Conservation (phyloP, 2,888 invertebrate genomes). For the Catocala fraxini region DNA sequence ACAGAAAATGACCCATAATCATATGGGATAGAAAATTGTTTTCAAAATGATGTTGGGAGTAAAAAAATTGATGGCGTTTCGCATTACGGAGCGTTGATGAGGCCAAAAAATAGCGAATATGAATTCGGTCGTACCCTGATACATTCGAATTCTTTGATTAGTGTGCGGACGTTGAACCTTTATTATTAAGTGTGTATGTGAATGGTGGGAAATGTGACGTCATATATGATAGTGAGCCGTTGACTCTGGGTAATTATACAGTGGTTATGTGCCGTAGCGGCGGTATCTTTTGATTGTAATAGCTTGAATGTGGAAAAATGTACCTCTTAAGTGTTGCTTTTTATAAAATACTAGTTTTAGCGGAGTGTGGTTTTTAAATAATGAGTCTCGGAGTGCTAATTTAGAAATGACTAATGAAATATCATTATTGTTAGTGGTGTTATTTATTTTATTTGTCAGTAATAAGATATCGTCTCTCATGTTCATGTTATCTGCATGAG, state of each 20-base stretch:
- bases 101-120: constrained; percentile 75
- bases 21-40: constrained; percentile 86
- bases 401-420: constrained; percentile 22
- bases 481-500: constrained; percentile 4
- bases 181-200: constrained; percentile 39
- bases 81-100: constrained; percentile 75
- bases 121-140: constrained; percentile 65
- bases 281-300: constrained; percentile 48
- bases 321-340: constrained; percentile 17
- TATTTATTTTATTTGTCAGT: constrained; percentile 17
- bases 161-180: constrained; percentile 48
- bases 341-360: constrained; percentile 20
- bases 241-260: constrained; percentile 45
- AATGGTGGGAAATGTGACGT: constrained; percentile 50
- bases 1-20: constrained; percentile 83
- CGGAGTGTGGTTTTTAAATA: constrained; percentile 13
- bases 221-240: constrained; percentile 37
- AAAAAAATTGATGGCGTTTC: constrained; percentile 79
- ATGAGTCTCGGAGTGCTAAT: constrained; percentile 17
- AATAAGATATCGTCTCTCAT: constrained; percentile 5
- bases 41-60: constrained; percentile 72
- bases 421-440: constrained; percentile 20
- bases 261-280: constrained; percentile 37
- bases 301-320: constrained; percentile 37
- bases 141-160: constrained; percentile 77